These are phyloP conservation scores for Triplophysa siluroides DNA, from an alignment of 2,113 vertebrate species.

Conservation along the genomic window DNA sequence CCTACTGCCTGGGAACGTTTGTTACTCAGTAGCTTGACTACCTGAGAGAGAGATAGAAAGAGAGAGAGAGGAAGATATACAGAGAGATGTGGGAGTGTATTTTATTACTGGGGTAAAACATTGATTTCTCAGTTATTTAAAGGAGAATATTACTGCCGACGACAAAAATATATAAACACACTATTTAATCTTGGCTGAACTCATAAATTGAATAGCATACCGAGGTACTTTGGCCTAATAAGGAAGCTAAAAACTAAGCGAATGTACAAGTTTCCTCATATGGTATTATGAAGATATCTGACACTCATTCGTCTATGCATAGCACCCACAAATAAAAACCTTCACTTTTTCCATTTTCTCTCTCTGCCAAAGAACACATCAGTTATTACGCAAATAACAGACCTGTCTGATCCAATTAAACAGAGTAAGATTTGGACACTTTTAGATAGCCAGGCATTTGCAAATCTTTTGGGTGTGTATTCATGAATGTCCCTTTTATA, in stretches of 20 bases:
- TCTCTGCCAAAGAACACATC: slow-evolving; percentile 29
- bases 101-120: slow-evolving; percentile 1
- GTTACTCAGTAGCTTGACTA: slow-evolving; percentile 93
- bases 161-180: slow-evolving; percentile 32
- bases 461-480: slow-evolving; percentile 11
- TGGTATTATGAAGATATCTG: slow-evolving; percentile 40
- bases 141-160: slow-evolving; percentile 6
- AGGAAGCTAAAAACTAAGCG: slow-evolving; percentile 15
- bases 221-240: slow-evolving; percentile 32
- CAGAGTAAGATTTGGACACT: slow-evolving; percentile 39
- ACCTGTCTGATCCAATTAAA: slow-evolving; percentile 51
- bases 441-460: slow-evolving; percentile 43
- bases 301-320: slow-evolving; percentile 31
- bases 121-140: neutral
- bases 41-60: slow-evolving; percentile 66
- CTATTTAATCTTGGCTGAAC: slow-evolving; percentile 20
- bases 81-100: neutral
- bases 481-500: neutral
- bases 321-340: slow-evolving; percentile 30
- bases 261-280: slow-evolving; percentile 33
- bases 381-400: slow-evolving; percentile 56
- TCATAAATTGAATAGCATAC: slow-evolving; percentile 33
- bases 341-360: neutral
- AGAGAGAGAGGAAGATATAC: neutral
- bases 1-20: slow-evolving; percentile 96